Evolutionary conservation across 2,797 vertebrate genomes (phyloP).

Genomic region (Poecilia gillii): DNA sequence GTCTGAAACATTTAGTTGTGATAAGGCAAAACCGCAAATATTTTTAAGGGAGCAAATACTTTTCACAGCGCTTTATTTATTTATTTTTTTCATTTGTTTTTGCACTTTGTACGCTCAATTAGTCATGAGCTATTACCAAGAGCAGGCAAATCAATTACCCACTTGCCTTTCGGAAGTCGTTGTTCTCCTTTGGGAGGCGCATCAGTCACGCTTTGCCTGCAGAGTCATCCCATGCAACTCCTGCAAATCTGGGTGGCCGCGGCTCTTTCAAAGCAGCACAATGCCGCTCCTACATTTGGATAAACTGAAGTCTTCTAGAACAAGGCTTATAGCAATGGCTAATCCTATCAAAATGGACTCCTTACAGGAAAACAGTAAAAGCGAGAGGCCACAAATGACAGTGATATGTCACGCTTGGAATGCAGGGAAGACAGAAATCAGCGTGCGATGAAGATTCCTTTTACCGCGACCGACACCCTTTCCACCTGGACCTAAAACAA

Average conservation of each 20-base stretch:
- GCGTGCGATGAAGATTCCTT: slow-evolving; percentile 63
- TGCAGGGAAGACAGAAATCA: slow-evolving; percentile 70
- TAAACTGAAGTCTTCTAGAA: slow-evolving; percentile 81
- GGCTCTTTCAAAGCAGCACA: slow-evolving; percentile 77
- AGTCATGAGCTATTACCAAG: slow-evolving; percentile 70
- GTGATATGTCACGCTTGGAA: slow-evolving; percentile 78
- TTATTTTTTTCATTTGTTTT: slow-evolving; percentile 32
- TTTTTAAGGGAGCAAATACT: neutral
- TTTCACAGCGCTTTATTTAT: neutral
- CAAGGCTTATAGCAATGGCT: slow-evolving; percentile 77
- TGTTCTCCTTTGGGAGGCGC: slow-evolving; percentile 72
- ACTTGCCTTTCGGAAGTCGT: slow-evolving; percentile 73
- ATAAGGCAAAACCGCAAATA: neutral
- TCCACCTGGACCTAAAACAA: slow-evolving; percentile 84
- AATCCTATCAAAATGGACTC: slow-evolving; percentile 86
- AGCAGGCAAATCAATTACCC: slow-evolving; percentile 75
- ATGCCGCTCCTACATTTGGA: slow-evolving; percentile 78
- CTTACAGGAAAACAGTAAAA: slow-evolving; percentile 79
- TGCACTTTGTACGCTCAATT: slow-evolving; percentile 62
- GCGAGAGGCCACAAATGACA: slow-evolving; percentile 72
- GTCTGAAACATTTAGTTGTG: neutral
- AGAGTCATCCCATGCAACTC: slow-evolving; percentile 65
- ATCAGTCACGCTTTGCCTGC: slow-evolving; percentile 73
- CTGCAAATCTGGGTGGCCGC: slow-evolving; percentile 82
- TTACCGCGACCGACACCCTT: slow-evolving; percentile 61